phyloP scores from a whole-genome alignment of 2,113 vertebrate genomes.

The Clupea harengus region DNA sequence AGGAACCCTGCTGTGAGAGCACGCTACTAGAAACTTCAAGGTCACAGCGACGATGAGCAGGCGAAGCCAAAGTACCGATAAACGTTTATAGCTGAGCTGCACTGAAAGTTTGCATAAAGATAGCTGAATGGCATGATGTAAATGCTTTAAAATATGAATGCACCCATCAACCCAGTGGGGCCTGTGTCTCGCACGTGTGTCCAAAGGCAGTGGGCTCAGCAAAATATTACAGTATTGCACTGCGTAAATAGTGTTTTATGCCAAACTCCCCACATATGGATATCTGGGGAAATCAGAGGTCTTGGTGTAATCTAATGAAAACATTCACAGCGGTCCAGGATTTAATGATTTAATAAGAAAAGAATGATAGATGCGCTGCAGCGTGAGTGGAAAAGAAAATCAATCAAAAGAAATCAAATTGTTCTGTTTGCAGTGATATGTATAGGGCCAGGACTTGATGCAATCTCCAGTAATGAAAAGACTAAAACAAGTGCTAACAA shows the following conservation, averaged over 20 bases:
- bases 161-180: background rate
- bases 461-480: constrained; percentile 3
- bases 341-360: constrained; percentile 40
- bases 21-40: background rate
- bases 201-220: background rate
- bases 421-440: background rate
- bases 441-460: background rate
- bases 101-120: background rate
- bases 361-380: constrained; percentile 14
- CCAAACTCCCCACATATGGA: constrained; percentile 30
- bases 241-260: constrained; percentile 4
- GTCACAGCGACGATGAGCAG: background rate
- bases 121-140: background rate
- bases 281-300: constrained; percentile 45
- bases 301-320: constrained; percentile 37
- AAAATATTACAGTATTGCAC: background rate
- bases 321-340: constrained; percentile 17
- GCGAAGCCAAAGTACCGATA: background rate
- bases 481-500: constrained; percentile 8
- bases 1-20: background rate
- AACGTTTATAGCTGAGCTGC: background rate
- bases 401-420: background rate
- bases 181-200: background rate
- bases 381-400: constrained; percentile 1
- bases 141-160: background rate